Base-by-base conservation (phyloP, 2,797 vertebrate genomes). In the Psittacula derbiana region DNA sequence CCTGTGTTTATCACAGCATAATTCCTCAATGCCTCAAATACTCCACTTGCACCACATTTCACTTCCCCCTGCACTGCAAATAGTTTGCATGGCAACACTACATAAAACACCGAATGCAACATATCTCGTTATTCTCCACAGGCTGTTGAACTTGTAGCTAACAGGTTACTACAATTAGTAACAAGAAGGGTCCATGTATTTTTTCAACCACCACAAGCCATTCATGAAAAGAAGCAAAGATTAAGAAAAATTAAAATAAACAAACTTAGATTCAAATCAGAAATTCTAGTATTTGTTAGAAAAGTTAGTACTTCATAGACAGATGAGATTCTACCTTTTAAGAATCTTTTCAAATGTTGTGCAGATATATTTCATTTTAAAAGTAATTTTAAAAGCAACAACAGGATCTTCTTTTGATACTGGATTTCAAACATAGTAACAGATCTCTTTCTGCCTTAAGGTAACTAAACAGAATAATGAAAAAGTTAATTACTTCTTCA, bases 311-410 rank as follows among this genome's bases (percentile, higher is more conserved):
- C 76, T 95, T 95, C 69, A 62, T 91, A 95, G 96, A 96, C 96
- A 97, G 96, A 97, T 73, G 97, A 97, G 97, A 98, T 98, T 98
- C 97, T 97, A 98, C 97, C 97, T 97, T 98, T 97, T 94, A 86
- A 95, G 24, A 91, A 36, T 49, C 43, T 93, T 94, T 96, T 91
- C 73, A 93, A 95, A 95, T 88, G 86, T 88, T 96, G 94, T 94
- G 95, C 80, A 96, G 83, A 92, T 94, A 46, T n/a, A 81, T 76
- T 94, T 62, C 71, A 67, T 90, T 70, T 92, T 30, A 76, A 80
- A 92, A 82, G 67, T 60, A 75, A 65, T 90, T 72, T 92, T 28
- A 76, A 81, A 92, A 82, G 62, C 16, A 92, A 52, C 30, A 75
- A 83, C 33, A 79, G 60, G 16, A 81, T 78, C 43, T 84, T 70